Evolutionary conservation across 2,113 vertebrate genomes (phyloP).

Genomic region (Gopherus evgoodei): DNA sequence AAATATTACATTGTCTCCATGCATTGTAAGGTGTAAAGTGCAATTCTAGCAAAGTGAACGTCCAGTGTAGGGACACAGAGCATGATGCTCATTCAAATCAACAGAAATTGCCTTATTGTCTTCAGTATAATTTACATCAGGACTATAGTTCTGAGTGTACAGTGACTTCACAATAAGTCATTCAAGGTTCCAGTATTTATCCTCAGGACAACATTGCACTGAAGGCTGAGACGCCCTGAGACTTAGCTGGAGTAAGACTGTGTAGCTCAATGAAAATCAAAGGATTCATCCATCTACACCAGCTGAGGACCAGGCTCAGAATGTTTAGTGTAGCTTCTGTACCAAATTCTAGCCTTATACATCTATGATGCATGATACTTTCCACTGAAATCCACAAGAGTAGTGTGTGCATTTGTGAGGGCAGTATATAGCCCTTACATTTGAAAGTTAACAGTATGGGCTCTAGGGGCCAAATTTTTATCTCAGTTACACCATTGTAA

Average conservation of each 20-base stretch:
- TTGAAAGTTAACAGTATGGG: neutral
- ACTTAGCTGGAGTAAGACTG: neutral
- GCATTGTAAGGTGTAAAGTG: neutral
- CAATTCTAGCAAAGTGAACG: neutral
- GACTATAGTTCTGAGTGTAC: neutral
- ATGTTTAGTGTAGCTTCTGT: rapidly evolving
- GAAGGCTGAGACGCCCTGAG: neutral
- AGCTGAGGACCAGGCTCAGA: neutral
- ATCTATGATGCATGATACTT: neutral
- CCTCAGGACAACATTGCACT: rapidly evolving
- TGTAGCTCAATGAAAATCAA: neutral
- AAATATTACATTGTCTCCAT: neutral
- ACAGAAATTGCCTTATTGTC: neutral
- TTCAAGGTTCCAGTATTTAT: neutral
- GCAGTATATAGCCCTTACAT: neutral
- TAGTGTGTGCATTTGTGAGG: rapidly evolving
- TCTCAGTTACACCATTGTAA: neutral
- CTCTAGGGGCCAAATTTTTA: neutral
- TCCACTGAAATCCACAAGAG: neutral
- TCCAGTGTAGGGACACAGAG: neutral
- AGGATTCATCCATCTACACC: neutral
- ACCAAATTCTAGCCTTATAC: neutral
- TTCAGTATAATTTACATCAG: neutral
- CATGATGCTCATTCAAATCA: neutral
- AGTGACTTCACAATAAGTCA: neutral